Evolutionary conservation across 2,113 vertebrate species (phyloP).

Genomic region (Datnioides undecimradiatus): DNA sequence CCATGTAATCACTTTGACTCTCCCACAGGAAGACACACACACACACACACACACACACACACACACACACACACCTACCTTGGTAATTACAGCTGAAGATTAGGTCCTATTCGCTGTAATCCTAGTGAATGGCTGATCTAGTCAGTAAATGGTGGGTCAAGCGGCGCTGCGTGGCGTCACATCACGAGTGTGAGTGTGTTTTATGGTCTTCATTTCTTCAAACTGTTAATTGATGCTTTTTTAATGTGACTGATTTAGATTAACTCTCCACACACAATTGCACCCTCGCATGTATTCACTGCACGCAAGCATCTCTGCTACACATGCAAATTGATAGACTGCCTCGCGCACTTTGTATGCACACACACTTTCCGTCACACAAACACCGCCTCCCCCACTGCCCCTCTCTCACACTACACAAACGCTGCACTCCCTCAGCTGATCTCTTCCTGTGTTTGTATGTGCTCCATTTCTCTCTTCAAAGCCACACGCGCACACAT

Average conservation of each 20-base stretch:
- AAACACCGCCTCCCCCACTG: constrained; percentile 19
- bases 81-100: constrained; percentile 75
- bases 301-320: constrained; percentile 29
- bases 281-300: constrained; percentile 28
- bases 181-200: constrained; percentile 22
- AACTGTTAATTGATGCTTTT: constrained; percentile 60
- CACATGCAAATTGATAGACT: constrained; percentile 58
- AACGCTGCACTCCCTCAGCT: constrained; percentile 51
- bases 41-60: constrained; percentile 17
- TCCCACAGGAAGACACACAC: constrained; percentile 76
- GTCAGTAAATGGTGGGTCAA: constrained; percentile 68
- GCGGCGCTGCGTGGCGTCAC: constrained; percentile 33
- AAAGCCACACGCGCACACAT: too few species aligned
- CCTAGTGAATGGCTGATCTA: constrained; percentile 60
- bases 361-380: constrained; percentile 38
- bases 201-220: constrained; percentile 13
- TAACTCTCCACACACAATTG: constrained; percentile 25
- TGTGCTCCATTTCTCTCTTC: constrained; percentile 46
- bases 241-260: constrained; percentile 53
- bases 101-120: constrained; percentile 65
- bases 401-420: constrained; percentile 19
- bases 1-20: constrained; percentile 83
- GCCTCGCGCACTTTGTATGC: constrained; percentile 30
- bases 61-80: constrained; percentile 52
- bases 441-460: constrained; percentile 62